These are phyloP conservation scores for Seira ritae DNA, from an alignment of 2,888 invertebrate genomes.

Conservation along the genomic window DNA sequence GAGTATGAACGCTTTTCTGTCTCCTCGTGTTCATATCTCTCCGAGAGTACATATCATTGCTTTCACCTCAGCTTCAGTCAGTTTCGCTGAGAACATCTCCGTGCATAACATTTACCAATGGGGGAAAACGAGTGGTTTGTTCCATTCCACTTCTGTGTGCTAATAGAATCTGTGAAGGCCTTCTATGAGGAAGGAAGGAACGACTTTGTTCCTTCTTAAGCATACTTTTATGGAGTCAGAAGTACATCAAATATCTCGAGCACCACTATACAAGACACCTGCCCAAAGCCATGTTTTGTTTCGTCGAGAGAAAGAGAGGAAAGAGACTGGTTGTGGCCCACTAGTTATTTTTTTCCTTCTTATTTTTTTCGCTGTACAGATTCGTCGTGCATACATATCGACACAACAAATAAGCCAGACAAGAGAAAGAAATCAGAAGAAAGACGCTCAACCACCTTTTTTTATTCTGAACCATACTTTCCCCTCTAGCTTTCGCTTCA, in stretches of 20 bases:
- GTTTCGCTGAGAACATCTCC: too few species aligned
- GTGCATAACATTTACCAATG: too few species aligned
- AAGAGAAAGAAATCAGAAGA: constrained; percentile 24
- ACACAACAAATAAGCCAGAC: constrained; percentile 47
- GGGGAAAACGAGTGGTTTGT: too few species aligned
- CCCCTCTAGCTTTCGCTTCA: constrained; percentile 63
- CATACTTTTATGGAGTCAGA: constrained; percentile 22
- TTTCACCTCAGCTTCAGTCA: background rate
- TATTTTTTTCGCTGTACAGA: background rate
- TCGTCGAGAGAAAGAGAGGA: background rate
- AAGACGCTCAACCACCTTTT: constrained; percentile 60
- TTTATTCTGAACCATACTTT: constrained; percentile 64
- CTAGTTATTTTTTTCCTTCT: constrained; percentile 7
- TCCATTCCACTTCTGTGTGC: background rate
- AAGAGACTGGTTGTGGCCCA: constrained; percentile 10
- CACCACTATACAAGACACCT: constrained; percentile 55
- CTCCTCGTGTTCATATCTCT: constrained; percentile 8
- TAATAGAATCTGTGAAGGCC: background rate
- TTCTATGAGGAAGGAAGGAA: too few species aligned
- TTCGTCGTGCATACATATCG: constrained; percentile 39
- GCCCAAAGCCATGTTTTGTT: constrained; percentile 57
- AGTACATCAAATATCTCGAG: constrained; percentile 45
- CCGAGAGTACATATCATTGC: constrained; percentile 9
- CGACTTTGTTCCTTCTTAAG: background rate
- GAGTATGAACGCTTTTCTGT: constrained; percentile 12